A percentile compares a stretch with the other conserved stretches of the same genome.
phyloP scores from a whole-genome alignment of 2,113 vertebrate genomes.

The Erythrocercus mccallii region DNA sequence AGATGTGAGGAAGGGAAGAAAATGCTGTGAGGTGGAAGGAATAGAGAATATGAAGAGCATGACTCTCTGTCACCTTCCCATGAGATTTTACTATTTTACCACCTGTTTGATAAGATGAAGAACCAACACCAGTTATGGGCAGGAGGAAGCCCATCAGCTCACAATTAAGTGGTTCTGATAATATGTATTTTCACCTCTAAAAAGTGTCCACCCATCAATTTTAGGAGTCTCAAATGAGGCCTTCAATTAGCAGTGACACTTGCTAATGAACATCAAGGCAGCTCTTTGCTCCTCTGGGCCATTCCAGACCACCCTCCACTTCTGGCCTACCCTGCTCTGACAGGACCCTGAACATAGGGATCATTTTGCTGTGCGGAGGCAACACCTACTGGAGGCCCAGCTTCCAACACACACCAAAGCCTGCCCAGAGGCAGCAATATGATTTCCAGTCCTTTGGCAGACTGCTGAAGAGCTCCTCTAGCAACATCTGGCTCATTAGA shows the following conservation, averaged over 20 bases:
- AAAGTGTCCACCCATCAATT: neutral
- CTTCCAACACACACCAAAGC: neutral
- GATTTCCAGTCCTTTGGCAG: neutral
- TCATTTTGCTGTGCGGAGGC: neutral
- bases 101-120: neutral
- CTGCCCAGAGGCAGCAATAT: neutral
- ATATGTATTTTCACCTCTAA: neutral
- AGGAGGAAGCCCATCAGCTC: neutral
- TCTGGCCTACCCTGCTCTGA: neutral
- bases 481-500: constrained; percentile 6
- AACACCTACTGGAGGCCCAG: neutral
- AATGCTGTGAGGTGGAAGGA: neutral
- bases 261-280: neutral
- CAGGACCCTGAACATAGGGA: neutral
- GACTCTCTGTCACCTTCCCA: neutral
- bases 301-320: neutral
- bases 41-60: neutral
- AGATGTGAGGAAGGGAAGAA: neutral
- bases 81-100: neutral
- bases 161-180: neutral
- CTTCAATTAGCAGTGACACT: neutral
- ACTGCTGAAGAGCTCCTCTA: neutral
- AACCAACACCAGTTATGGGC: neutral
- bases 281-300: neutral
- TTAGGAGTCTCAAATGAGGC: neutral